Percentiles rank a stretch among this genome's conserved stretches.
Conservation (phyloP, 2,797 vertebrate species). For the Pangasius mekongensis region DNA sequence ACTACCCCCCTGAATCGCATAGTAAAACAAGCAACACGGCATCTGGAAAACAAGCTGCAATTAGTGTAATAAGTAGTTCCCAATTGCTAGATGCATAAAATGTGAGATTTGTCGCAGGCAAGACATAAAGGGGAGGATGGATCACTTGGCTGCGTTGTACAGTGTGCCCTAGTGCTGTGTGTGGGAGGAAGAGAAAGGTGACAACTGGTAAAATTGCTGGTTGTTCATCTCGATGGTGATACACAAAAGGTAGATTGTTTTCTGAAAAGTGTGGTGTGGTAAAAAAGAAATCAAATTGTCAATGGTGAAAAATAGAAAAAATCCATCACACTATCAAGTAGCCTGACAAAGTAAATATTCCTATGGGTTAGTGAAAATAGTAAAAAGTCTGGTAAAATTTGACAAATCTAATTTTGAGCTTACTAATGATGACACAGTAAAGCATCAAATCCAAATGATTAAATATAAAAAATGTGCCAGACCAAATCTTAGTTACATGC, state of each 20-base stretch:
- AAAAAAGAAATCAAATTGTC: conserved; percentile 6
- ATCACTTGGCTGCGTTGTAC: conserved; percentile 33
- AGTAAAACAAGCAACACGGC: conserved; percentile 50
- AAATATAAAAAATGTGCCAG: background rate
- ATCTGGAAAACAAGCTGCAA: conserved; percentile 62
- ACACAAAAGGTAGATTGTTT: background rate
- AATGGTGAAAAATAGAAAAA: background rate
- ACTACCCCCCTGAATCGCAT: conserved; percentile 37
- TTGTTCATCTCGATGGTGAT: conserved; percentile 24
- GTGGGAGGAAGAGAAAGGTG: conserved; percentile 43
- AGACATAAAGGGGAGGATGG: conserved; percentile 40
- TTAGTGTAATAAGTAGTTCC: conserved; percentile 62
- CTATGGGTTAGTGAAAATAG: background rate
- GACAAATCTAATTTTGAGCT: background rate
- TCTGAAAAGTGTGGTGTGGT: background rate
- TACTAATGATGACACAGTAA: background rate
- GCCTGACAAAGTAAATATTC: background rate
- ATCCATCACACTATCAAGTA: background rate
- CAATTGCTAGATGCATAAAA: conserved; percentile 57
- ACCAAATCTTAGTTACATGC: background rate
- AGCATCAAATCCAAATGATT: background rate
- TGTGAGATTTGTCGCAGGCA: conserved; percentile 50
- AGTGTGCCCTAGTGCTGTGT: conserved; percentile 8
- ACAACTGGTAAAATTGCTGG: conserved; percentile 27
- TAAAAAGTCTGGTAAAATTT: background rate